phyloP scores from a whole-genome alignment of 2,888 invertebrate genomes.

The Philonicus albiceps region DNA sequence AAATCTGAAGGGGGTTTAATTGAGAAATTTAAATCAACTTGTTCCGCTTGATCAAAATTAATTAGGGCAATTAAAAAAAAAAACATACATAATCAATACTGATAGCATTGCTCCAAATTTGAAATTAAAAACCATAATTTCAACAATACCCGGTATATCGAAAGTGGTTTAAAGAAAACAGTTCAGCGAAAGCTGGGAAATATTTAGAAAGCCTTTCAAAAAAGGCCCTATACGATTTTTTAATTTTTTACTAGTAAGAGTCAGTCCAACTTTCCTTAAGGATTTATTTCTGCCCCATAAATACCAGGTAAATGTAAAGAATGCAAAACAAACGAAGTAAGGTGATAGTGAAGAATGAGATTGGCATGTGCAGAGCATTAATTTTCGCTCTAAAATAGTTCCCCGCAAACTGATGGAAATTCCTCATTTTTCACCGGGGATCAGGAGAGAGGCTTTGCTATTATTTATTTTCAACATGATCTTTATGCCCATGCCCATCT shows the following conservation, averaged over 20 bases:
- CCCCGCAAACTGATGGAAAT: constrained; percentile 19
- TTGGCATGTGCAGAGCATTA: constrained; percentile 18
- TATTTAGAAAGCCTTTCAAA: background rate
- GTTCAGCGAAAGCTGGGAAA: background rate
- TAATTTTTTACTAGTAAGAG: background rate
- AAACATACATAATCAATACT: background rate
- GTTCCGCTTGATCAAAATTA: background rate
- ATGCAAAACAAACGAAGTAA: background rate
- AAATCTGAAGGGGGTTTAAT: background rate
- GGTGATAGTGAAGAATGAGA: background rate
- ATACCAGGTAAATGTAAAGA: background rate
- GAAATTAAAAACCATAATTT: too few species aligned
- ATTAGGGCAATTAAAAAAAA: background rate
- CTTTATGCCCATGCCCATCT: constrained; percentile 35
- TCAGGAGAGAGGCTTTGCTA: background rate
- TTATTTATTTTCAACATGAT: constrained; percentile 33
- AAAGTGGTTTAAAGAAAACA: background rate
- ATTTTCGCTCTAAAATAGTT: background rate
- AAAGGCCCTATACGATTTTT: background rate
- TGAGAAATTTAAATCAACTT: background rate
- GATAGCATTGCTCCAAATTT: too few species aligned
- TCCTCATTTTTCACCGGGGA: background rate
- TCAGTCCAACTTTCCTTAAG: background rate
- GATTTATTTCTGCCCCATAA: background rate
- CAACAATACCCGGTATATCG: too few species aligned